These are phyloP conservation scores for Conops quadrifasciatus DNA, from an alignment of 2,888 invertebrate species.

Conservation along the genomic window DNA sequence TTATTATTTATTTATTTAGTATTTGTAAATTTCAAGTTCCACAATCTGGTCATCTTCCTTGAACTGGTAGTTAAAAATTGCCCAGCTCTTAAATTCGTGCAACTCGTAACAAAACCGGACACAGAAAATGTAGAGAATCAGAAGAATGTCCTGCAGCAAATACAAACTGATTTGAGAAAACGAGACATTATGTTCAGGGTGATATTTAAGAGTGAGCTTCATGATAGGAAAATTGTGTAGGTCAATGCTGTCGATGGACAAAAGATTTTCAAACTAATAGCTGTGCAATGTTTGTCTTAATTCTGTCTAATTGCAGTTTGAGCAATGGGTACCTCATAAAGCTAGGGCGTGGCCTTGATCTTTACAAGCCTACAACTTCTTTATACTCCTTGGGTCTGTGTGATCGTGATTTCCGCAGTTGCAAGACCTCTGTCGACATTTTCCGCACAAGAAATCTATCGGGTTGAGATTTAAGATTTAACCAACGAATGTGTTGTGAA, in stretches of 20 bases:
- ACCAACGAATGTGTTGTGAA: neutral
- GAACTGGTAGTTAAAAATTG: conserved; percentile 80
- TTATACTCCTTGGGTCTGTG: conserved; percentile 76
- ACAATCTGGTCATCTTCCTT: conserved; percentile 84
- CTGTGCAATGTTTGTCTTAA: too few species aligned
- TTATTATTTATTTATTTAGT: too few species aligned
- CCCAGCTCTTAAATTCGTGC: conserved; percentile 70
- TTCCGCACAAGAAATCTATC: conserved; percentile 62
- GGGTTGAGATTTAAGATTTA: conserved; percentile 14
- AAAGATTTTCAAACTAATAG: neutral
- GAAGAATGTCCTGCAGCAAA: conserved; percentile 69
- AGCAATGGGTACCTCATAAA: conserved; percentile 89
- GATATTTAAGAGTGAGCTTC: conserved; percentile 78
- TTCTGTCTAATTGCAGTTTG: conserved; percentile 52
- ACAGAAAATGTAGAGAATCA: conserved; percentile 68
- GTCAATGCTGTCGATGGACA: conserved; percentile 57
- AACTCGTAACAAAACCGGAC: conserved; percentile 72
- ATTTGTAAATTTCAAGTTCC: conserved; percentile 71
- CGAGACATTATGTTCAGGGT: conserved; percentile 71
- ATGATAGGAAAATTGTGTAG: conserved; percentile 90
- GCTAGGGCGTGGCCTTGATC: conserved; percentile 90
- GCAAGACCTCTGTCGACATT: conserved; percentile 87
- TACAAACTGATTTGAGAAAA: conserved; percentile 71
- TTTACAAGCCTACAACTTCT: conserved; percentile 81
- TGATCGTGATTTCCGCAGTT: conserved; percentile 81